Evolutionary conservation across 2,113 vertebrate species (phyloP).

Genomic region (Pseudopipra pipra): DNA sequence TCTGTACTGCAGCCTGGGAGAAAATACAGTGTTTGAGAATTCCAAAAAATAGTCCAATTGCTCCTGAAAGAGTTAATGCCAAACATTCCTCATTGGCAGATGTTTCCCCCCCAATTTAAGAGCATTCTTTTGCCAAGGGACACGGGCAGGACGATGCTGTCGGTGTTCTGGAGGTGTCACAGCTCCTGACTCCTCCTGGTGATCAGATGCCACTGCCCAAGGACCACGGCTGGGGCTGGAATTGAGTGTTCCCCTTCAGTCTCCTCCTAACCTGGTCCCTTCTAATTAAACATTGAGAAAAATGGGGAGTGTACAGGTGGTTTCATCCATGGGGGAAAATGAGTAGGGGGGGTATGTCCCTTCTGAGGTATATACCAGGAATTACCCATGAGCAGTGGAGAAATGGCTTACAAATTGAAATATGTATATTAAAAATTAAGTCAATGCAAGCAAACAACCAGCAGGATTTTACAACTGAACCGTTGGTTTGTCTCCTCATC

Average conservation of each 20-base stretch:
- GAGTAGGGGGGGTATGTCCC: background rate
- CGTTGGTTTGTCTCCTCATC: conserved; percentile 85
- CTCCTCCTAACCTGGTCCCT: background rate
- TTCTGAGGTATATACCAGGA: background rate
- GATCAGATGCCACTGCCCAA: background rate
- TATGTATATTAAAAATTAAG: background rate
- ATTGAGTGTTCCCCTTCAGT: background rate
- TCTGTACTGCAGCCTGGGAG: background rate
- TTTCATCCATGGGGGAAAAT: background rate
- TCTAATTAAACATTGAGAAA: background rate
- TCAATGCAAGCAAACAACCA: conserved; percentile 77
- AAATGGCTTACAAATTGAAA: background rate
- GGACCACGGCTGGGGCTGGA: background rate
- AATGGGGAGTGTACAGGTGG: background rate
- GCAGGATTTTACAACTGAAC: conserved; percentile 88
- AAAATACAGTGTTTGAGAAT: background rate
- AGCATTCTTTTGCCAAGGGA: background rate
- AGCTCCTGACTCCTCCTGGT: background rate
- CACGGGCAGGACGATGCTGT: background rate
- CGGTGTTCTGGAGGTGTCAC: background rate
- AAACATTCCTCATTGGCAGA: background rate
- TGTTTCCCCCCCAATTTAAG: background rate
- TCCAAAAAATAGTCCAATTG: conserved; percentile 1
- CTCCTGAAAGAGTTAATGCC: background rate
- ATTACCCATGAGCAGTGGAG: background rate